phyloP scores from a whole-genome alignment of 92 coral and sea anemone species.

The Scolanthus callimorphus region DNA sequence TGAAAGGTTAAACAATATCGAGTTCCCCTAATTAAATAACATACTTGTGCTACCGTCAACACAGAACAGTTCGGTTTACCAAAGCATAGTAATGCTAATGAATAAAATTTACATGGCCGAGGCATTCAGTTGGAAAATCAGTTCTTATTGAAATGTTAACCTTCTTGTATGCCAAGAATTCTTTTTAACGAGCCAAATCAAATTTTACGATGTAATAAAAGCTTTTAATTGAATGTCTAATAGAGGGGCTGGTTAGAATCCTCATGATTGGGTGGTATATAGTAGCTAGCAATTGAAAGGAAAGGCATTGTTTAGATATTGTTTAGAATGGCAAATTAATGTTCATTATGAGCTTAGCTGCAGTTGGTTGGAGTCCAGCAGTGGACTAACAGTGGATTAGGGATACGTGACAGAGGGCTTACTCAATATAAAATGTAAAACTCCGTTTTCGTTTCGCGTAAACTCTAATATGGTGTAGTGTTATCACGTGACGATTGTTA shows the following conservation, averaged over 20 bases:
- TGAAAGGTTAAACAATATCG: background rate
- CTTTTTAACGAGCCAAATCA: background rate
- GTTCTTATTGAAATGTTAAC: background rate
- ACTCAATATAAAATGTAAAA: too few relatives aligned
- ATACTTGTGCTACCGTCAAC: background rate
- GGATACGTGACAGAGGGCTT: too few relatives aligned
- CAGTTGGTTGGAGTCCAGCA: too few relatives aligned
- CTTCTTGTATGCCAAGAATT: background rate
- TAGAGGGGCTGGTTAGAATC: background rate
- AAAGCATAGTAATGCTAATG: conserved; percentile 4
- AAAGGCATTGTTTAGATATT: too few relatives aligned
- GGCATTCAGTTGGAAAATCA: background rate
- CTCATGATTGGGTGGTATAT: background rate
- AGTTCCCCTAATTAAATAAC: conserved; percentile 3
- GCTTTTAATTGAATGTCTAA: conserved; percentile 3
- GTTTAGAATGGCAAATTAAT: too few relatives aligned
- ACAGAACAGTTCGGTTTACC: background rate
- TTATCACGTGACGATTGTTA: too few relatives aligned
- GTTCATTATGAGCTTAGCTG: too few relatives aligned
- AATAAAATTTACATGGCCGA: background rate
- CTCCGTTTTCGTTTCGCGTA: too few relatives aligned
- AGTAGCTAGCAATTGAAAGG: too few relatives aligned
- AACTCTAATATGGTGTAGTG: too few relatives aligned
- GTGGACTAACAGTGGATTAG: too few relatives aligned
- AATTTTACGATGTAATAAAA: background rate